Conservation (phyloP, 2,797 vertebrate genomes). For the Bradypodion ventrale region DNA sequence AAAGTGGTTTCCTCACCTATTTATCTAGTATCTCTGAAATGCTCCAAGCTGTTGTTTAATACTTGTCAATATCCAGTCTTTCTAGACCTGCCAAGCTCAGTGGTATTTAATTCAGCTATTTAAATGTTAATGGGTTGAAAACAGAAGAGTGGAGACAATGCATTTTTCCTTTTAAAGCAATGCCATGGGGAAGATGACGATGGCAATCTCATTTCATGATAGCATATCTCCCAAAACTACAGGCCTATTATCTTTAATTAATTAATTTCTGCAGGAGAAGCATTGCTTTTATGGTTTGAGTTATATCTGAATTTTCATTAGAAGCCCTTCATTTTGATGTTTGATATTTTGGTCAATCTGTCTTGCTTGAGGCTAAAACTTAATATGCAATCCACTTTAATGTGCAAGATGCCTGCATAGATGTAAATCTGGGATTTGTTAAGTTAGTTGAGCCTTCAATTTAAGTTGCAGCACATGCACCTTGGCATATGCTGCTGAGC, state of each 20-base stretch:
- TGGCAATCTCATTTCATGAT: constrained; percentile 39
- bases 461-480: not conserved
- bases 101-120: constrained; percentile 54
- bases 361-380: constrained; percentile 21
- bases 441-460: constrained; percentile 16
- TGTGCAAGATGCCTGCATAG: constrained; percentile 12
- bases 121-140: constrained; percentile 54
- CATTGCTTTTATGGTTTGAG: constrained; percentile 9
- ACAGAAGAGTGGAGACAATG: constrained; percentile 16
- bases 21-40: constrained; percentile 48
- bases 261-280: constrained; percentile 16
- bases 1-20: constrained; percentile 19
- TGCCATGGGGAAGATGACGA: not conserved
- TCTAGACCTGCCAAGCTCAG: constrained; percentile 19
- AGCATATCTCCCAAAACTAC: constrained; percentile 47
- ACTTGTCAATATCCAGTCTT: constrained; percentile 40
- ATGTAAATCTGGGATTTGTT: constrained; percentile 19
- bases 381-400: constrained; percentile 30
- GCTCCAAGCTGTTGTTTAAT: constrained; percentile 28
- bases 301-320: constrained; percentile 38
- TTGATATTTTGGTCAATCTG: constrained; percentile 28
- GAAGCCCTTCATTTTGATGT: not conserved
- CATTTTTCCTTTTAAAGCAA: constrained; percentile 52
- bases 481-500: not conserved
- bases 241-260: constrained; percentile 52